Evolutionary conservation across 2,888 invertebrate genomes (phyloP), one percentile per base, ranked within the genome.

Genomic region (Argyra leucocephala): DNA sequence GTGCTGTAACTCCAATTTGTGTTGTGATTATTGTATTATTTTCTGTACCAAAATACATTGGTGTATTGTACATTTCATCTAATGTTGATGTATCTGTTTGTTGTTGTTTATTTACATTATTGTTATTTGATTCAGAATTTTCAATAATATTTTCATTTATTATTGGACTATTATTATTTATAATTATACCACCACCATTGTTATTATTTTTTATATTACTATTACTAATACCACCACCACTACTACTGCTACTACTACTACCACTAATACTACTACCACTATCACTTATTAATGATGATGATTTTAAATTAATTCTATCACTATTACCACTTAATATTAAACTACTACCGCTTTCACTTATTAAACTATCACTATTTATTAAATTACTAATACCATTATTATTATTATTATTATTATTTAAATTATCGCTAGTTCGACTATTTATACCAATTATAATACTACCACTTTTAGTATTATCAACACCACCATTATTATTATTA

Each of bases 1-100:
- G 83, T 4, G 92, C 91, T 0, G 90, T 91, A 67, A 91, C 90
- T 21, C 91, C 91, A 61, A 88, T 90, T 81, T 93, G 92, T 72
- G 92, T 90, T 69, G 88, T 88, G 76, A 93, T 85, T 61, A 87
- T 80, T 0, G 90, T 90, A 69, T 89, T 90, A 77, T 93, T 93
- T 74, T 89, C 89, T 6, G 92, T 92, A 63, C 87, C 88, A 75
- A 93, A 93, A 77, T 86, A 88, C 81, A 90, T 88, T 74, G 89
- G 88, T 65, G 87, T 82, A 12, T 80, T 79, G 66, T 77, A 79
- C 26, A 77, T 70, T 67, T 76, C 80, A 74, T 81, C 84, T 18
- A 82, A 67, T 62, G 68, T 65, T 59, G 70, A 67, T 10, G 61
- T 9, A 61, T 61, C 61, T 61, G 61, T 61, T 61, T 61, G 61